Percentiles rank a stretch among this genome's conserved stretches.
Conservation (phyloP, 2,113 vertebrate genomes). For the Pseudolaguvia tuberculata region DNA sequence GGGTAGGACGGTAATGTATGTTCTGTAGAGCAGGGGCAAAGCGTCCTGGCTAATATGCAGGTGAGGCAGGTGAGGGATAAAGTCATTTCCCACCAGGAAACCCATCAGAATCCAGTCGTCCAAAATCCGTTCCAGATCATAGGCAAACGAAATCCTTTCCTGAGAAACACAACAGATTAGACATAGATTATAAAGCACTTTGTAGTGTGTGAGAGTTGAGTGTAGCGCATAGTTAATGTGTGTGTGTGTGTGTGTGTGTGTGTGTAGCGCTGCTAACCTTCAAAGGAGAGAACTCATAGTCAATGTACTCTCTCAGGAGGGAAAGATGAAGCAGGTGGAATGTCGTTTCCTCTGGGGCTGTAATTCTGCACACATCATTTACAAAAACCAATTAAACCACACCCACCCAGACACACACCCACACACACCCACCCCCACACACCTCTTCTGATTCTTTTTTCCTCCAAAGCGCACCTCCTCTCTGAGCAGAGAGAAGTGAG, state of each 20-base stretch:
- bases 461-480: conserved; percentile 98
- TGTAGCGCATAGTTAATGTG: not conserved
- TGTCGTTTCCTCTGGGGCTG: conserved; percentile 94
- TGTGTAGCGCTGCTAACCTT: conserved; percentile 72
- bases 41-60: conserved; percentile 97
- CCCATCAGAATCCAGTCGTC: conserved; percentile 99
- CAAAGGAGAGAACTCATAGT: conserved; percentile 91
- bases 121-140: conserved; percentile 94
- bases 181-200: not conserved
- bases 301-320: conserved; percentile 97
- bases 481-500: conserved; percentile 94
- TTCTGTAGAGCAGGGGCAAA: conserved; percentile 91
- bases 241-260: conserved; percentile 5
- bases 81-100: conserved; percentile 98
- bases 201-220: not conserved
- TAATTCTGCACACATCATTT: conserved; percentile 71
- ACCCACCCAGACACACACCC: too few relatives aligned
- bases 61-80: conserved; percentile 98
- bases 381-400: not conserved
- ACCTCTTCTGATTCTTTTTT: conserved; percentile 94
- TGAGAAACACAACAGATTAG: conserved; percentile 47
- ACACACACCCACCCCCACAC: conserved; percentile 32
- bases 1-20: conserved; percentile 86
- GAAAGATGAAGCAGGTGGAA: conserved; percentile 97
- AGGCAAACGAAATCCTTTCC: conserved; percentile 81